Evolutionary conservation across 2,113 vertebrate species (phyloP).

Genomic region (Anhinga anhinga): DNA sequence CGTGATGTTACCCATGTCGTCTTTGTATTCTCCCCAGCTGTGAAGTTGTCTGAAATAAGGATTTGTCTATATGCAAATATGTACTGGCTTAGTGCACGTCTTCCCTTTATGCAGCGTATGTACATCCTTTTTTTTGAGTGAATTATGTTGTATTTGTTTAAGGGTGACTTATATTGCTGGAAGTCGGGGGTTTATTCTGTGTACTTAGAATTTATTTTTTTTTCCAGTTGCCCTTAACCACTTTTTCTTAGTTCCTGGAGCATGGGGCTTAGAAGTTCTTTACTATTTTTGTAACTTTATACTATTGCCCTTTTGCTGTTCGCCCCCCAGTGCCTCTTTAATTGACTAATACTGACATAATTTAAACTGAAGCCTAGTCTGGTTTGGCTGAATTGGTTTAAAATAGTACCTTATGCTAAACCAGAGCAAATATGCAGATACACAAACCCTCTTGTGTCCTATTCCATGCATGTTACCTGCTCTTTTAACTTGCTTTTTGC

Average conservation of each 20-base stretch:
- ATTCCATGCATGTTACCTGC: background rate
- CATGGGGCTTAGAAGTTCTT: background rate
- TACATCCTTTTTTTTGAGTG: background rate
- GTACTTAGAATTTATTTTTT: background rate
- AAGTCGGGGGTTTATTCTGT: background rate
- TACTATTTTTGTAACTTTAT: background rate
- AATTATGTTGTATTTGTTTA: background rate
- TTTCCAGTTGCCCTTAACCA: background rate
- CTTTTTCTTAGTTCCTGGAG: background rate
- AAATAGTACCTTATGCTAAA: background rate
- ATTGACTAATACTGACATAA: background rate
- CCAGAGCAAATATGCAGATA: fast-evolving
- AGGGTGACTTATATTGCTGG: background rate
- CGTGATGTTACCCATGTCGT: fast-evolving
- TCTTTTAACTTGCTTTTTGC: background rate
- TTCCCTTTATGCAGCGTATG: background rate
- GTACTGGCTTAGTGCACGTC: fast-evolving
- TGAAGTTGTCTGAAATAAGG: background rate
- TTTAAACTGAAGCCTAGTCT: background rate
- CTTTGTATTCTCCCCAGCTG: background rate
- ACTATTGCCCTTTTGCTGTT: background rate
- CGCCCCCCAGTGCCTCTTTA: background rate
- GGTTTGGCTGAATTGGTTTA: background rate
- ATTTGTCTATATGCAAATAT: background rate
- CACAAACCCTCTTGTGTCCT: background rate